Evolutionary conservation across 1,140 invertebrate genomes (phyloP).

Genomic region (Micrasema longulum): DNA sequence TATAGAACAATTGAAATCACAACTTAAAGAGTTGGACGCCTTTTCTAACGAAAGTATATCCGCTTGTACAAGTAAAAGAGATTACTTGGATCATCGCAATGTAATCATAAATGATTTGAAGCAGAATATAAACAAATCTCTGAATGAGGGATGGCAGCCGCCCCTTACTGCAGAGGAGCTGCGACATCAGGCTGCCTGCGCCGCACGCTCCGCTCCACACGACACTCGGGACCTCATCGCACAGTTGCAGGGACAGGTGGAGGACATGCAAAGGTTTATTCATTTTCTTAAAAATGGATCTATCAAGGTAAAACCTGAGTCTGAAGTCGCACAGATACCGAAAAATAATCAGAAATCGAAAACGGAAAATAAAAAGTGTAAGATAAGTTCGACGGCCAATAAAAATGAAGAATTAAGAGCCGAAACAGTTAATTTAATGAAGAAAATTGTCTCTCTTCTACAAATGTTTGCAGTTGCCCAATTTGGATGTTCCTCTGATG

Average conservation of each 20-base stretch:
- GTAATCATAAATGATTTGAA: slow-evolving; percentile 87
- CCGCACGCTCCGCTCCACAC: slow-evolving; percentile 10
- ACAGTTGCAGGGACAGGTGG: slow-evolving; percentile 96
- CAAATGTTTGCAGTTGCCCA: slow-evolving; percentile 95
- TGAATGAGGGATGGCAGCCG: slow-evolving; percentile 76
- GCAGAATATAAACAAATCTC: slow-evolving; percentile 81
- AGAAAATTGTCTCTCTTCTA: slow-evolving; percentile 86
- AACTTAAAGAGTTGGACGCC: slow-evolving; percentile 93
- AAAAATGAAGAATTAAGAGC: slow-evolving; percentile 61
- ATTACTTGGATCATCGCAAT: slow-evolving; percentile 84
- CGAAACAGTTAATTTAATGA: slow-evolving; percentile 78
- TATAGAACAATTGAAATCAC: slow-evolving; percentile 90
- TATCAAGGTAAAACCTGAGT: slow-evolving; percentile 66
- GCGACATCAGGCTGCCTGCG: slow-evolving; percentile 73
- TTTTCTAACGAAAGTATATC: slow-evolving; percentile 90
- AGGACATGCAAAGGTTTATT: slow-evolving; percentile 97
- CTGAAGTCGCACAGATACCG: slow-evolving; percentile 54
- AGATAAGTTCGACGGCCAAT: slow-evolving; percentile 23
- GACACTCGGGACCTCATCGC: slow-evolving; percentile 81
- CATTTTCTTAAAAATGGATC: slow-evolving; percentile 90
- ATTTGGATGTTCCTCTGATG: slow-evolving; percentile 82
- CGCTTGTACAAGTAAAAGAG: slow-evolving; percentile 16
- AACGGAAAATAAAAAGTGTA: slow-evolving; percentile 52
- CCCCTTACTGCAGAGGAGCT: slow-evolving; percentile 72
- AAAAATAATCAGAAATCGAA: slow-evolving; percentile 68